Evolutionary conservation across 2,113 vertebrate genomes (phyloP).

Genomic region (Actenoides hombroni): DNA sequence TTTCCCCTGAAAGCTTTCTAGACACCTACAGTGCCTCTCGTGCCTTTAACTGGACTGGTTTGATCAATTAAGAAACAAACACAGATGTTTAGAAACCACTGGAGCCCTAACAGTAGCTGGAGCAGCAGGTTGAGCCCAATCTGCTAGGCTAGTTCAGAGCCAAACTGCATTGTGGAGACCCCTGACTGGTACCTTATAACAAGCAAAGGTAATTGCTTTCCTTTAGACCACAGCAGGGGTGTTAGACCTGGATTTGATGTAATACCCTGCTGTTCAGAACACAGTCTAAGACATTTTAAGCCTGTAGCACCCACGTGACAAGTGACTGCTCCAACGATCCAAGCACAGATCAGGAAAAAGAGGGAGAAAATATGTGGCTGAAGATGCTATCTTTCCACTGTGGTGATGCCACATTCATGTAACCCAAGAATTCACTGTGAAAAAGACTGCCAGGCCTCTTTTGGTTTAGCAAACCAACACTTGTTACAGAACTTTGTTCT

Average conservation of each 20-base stretch:
- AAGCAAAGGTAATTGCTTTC: background rate
- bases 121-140: background rate
- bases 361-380: background rate
- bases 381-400: background rate
- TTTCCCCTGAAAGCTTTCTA: background rate
- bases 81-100: background rate
- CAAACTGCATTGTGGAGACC: fast-evolving
- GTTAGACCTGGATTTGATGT: background rate
- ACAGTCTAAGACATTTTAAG: background rate
- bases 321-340: background rate
- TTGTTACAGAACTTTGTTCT: too few species aligned
- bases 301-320: background rate
- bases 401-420: background rate
- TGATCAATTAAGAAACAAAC: background rate
- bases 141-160: background rate
- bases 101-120: background rate
- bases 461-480: background rate
- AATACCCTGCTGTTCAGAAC: background rate
- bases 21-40: background rate
- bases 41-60: background rate
- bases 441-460: background rate
- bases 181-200: background rate
- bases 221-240: background rate
- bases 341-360: background rate
- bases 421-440: background rate